Evolutionary conservation across 2,888 invertebrate species (phyloP).

Genomic region (Spisula solida): DNA sequence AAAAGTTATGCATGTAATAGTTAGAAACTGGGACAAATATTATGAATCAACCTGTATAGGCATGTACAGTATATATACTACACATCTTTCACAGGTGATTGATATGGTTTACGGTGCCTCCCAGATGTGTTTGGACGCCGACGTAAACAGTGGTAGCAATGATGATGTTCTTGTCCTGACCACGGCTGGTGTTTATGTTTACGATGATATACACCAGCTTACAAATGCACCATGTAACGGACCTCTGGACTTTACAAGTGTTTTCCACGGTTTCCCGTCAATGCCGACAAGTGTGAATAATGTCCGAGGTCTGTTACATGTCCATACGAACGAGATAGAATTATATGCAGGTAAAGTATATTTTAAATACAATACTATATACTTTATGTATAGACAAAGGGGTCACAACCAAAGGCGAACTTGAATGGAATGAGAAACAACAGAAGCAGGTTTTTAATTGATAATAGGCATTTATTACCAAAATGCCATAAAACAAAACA

Average conservation of each 20-base stretch:
- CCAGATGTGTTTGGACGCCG: conserved; percentile 34
- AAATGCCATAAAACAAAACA: too few relatives aligned
- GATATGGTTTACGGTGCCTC: conserved; percentile 44
- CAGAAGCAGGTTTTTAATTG: too few relatives aligned
- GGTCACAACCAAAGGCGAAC: too few relatives aligned
- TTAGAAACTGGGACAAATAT: too few relatives aligned
- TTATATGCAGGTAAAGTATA: conserved; percentile 1
- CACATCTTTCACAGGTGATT: conserved; percentile 3
- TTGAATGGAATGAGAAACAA: too few relatives aligned
- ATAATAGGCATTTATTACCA: too few relatives aligned
- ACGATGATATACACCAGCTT: conserved; percentile 48
- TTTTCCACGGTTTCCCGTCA: not conserved
- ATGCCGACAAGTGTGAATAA: not conserved
- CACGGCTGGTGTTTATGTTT: conserved; percentile 49
- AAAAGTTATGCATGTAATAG: too few relatives aligned
- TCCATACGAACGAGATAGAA: not conserved
- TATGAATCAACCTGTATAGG: too few relatives aligned
- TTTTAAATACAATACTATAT: too few relatives aligned
- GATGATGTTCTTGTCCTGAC: conserved; percentile 51
- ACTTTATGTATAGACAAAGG: too few relatives aligned
- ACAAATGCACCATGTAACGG: conserved; percentile 36
- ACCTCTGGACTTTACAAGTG: not conserved
- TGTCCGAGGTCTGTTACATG: not conserved
- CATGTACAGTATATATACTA: not conserved
- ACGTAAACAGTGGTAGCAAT: not conserved